Conservation (phyloP, 2,113 vertebrate species). For the Euleptes europaea region DNA sequence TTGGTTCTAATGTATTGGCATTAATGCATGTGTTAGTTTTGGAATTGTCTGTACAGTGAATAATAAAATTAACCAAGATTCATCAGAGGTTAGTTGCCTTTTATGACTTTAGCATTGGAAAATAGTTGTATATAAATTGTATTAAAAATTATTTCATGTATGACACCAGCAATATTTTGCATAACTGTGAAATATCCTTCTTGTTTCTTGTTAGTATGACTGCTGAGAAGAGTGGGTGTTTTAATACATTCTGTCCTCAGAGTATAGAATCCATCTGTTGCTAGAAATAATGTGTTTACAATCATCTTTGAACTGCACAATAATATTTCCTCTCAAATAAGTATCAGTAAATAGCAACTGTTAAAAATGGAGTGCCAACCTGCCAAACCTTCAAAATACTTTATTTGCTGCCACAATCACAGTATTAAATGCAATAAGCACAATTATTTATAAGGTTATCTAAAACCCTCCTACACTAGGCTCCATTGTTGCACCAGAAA, state of each 20-base stretch:
- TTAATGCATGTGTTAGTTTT: neutral
- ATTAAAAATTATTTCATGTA: neutral
- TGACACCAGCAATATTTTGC: neutral
- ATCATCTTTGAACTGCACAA: slow-evolving; percentile 32
- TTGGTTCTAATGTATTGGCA: no score
- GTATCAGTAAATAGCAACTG: slow-evolving; percentile 28
- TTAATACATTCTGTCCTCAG: slow-evolving; percentile 3
- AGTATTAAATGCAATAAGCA: no score
- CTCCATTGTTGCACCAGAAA: no score
- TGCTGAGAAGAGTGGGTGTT: slow-evolving; percentile 16
- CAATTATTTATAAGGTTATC: no score
- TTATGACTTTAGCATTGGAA: neutral
- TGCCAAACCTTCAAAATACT: no score
- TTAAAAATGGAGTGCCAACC: neutral
- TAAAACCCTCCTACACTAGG: no score
- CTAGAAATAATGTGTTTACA: slow-evolving; percentile 19
- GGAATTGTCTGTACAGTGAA: neutral
- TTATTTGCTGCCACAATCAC: no score
- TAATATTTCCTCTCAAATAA: slow-evolving; percentile 24
- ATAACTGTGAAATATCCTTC: neutral
- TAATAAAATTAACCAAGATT: neutral
- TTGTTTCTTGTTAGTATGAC: slow-evolving; percentile 14
- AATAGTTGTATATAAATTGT: neutral
- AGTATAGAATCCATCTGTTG: slow-evolving; percentile 24
- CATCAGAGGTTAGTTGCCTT: no score